Percentiles rank a stretch among this genome's conserved stretches.
Evolutionary conservation across 1,140 invertebrate species (phyloP).

Genomic region (Diachasmimorpha longicaudata): DNA sequence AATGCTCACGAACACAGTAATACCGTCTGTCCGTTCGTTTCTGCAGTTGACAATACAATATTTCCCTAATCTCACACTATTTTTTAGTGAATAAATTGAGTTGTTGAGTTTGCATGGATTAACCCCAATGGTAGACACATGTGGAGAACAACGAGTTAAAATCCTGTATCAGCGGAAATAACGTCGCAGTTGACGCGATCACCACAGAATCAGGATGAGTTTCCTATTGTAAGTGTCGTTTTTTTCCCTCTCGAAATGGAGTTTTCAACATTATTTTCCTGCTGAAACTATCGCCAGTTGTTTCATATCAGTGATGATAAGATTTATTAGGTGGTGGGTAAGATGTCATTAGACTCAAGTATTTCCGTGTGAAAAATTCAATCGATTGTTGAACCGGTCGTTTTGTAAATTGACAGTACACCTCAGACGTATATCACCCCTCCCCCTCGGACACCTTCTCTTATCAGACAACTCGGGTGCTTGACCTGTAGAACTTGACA

Average conservation of each 20-base stretch:
- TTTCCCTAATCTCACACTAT: background rate
- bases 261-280: background rate
- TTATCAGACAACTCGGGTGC: background rate
- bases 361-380: background rate
- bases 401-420: background rate
- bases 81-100: background rate
- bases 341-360: background rate
- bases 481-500: background rate
- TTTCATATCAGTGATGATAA: background rate
- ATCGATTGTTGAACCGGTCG: background rate
- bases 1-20: background rate
- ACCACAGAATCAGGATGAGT: conserved; percentile 26
- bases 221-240: conserved; percentile 34
- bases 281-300: background rate
- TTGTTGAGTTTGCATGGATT: background rate
- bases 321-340: background rate
- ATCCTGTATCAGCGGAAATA: conserved; percentile 6
- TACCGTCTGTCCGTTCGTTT: background rate
- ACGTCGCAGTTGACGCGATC: conserved; percentile 15
- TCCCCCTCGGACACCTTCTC: background rate
- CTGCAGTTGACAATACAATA: background rate
- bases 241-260: background rate
- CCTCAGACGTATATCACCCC: background rate
- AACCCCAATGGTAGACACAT: background rate
- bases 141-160: conserved; percentile 1